Conservation (phyloP, 2,888 invertebrate genomes). For the Teleogryllus oceanicus region DNA sequence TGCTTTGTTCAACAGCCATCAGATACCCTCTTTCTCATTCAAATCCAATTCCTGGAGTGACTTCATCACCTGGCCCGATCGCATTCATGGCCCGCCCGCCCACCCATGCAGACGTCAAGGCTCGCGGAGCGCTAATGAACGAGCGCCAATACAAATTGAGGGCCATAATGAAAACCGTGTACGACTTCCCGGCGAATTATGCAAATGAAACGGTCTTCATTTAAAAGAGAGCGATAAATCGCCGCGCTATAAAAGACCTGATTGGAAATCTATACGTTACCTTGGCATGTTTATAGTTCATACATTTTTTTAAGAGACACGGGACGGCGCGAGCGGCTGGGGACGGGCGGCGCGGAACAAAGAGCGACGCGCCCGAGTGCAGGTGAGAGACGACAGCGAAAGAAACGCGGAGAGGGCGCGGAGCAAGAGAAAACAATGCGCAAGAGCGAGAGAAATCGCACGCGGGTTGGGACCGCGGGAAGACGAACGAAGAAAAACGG, state of each 20-base stretch:
- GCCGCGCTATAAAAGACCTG: neutral
- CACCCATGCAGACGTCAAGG: neutral
- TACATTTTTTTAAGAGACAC: neutral
- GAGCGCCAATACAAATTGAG: conserved; percentile 4
- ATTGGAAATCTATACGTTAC: neutral
- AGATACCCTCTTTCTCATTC: no score
- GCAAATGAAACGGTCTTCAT: conserved; percentile 18
- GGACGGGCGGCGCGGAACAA: neutral
- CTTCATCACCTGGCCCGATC: neutral
- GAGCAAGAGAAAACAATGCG: no score
- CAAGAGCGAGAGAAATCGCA: no score
- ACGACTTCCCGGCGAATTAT: neutral
- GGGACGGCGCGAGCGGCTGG: no score
- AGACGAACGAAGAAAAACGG: no score
- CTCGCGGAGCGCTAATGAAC: neutral
- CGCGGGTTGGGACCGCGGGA: no score
- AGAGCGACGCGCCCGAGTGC: neutral
- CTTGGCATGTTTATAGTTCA: neutral
- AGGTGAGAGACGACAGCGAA: no score
- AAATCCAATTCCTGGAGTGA: neutral
- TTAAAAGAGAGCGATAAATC: neutral
- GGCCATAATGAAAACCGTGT: neutral
- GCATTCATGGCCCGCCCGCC: neutral
- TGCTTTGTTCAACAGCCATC: no score
- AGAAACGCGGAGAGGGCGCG: no score